phyloP scores from a whole-genome alignment of 1,140 invertebrate species.

The Pantala flavescens region DNA sequence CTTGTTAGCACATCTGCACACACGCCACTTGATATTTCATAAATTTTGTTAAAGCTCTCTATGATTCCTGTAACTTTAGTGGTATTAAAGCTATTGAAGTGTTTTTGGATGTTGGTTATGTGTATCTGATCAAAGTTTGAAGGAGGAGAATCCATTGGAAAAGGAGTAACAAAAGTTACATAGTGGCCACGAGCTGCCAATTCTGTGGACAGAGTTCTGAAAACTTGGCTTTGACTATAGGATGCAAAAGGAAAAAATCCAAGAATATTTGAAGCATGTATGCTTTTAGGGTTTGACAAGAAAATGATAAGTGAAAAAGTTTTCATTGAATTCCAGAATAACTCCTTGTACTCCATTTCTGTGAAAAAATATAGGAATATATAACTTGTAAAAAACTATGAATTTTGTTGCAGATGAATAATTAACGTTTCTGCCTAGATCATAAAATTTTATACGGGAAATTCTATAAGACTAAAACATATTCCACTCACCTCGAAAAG shows the following conservation, averaged over 20 bases:
- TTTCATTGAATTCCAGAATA: too few species aligned
- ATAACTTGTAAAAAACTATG: too few species aligned
- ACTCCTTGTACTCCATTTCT: too few species aligned
- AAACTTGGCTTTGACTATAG: constrained; percentile 46
- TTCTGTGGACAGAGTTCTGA: constrained; percentile 34
- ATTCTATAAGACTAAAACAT: too few species aligned
- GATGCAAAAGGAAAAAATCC: constrained; percentile 37
- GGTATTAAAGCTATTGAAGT: not conserved
- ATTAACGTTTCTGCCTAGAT: too few species aligned
- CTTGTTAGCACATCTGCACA: not conserved
- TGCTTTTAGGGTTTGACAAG: too few species aligned
- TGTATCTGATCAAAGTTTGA: constrained; percentile 22
- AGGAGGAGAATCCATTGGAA: constrained; percentile 27
- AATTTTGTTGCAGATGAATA: too few species aligned
- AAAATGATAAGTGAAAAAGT: too few species aligned
- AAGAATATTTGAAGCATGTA: constrained; percentile 36
- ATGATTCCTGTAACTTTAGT: not conserved
- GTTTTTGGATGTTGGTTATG: not conserved
- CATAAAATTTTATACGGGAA: not conserved
- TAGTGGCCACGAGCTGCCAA: constrained; percentile 46
- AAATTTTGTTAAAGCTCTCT: not conserved
- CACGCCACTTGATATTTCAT: not conserved
- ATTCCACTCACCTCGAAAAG: too few species aligned
- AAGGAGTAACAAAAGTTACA: constrained; percentile 43
- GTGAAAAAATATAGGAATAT: too few species aligned